Evolutionary conservation across 2,888 invertebrate species (phyloP).

Genomic region (Cosmopolites sordidus): DNA sequence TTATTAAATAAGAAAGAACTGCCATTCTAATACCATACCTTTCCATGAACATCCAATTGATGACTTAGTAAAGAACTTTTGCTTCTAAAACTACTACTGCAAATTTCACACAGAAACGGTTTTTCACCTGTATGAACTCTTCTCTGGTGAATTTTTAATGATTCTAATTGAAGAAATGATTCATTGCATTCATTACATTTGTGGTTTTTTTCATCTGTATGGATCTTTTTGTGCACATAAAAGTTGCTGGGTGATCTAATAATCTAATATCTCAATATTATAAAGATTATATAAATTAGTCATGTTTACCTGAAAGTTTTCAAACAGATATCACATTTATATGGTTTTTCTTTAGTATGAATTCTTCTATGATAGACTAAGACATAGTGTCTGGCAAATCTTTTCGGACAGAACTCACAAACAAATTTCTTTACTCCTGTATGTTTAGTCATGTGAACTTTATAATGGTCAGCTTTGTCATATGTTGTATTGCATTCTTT

Average conservation of each 20-base stretch:
- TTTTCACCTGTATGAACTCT: constrained; percentile 13
- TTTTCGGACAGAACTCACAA: constrained; percentile 6
- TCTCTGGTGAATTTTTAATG: constrained; percentile 5
- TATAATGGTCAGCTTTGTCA: constrained; percentile 10
- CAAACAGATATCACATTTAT: constrained; percentile 7
- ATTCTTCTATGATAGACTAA: constrained; percentile 6
- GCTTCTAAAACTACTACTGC: constrained; percentile 11
- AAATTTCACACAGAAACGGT: constrained; percentile 14
- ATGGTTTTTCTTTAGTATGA: constrained; percentile 11
- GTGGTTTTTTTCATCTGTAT: constrained; percentile 7
- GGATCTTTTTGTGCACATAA: constrained; percentile 9
- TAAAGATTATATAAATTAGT: background rate
- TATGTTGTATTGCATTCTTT: constrained; percentile 14
- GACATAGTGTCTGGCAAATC: constrained; percentile 4
- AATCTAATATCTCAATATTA: constrained; percentile 2
- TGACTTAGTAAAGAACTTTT: constrained; percentile 9
- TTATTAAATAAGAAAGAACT: background rate
- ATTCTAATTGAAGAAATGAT: constrained; percentile 3
- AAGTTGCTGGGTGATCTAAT: constrained; percentile 6
- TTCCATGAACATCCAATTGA: constrained; percentile 12
- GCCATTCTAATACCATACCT: background rate
- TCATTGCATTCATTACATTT: constrained; percentile 8
- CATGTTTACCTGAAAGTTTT: constrained; percentile 4
- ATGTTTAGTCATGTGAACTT: constrained; percentile 15
- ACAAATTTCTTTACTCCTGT: constrained; percentile 11